Evolutionary conservation across 2,888 invertebrate genomes (phyloP).

Genomic region (Polymixis flavicincta): DNA sequence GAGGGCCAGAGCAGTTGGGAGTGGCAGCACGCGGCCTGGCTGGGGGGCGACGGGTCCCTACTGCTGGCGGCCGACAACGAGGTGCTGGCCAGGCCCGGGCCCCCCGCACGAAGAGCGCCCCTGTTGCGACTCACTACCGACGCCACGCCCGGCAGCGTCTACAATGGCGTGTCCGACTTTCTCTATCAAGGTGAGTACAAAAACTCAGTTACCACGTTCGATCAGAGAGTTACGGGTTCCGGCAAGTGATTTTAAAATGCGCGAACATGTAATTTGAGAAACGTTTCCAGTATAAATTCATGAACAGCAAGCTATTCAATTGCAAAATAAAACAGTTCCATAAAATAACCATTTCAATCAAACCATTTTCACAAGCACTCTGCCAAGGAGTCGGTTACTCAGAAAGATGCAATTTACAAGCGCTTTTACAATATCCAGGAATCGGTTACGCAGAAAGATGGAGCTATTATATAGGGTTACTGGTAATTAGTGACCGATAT

Average conservation of each 20-base stretch:
- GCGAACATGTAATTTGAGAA: neutral
- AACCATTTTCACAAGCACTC: neutral
- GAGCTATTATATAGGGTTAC: too few relatives aligned
- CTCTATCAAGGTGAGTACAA: conserved; percentile 96
- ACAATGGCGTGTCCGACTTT: conserved; percentile 99
- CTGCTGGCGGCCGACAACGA: conserved; percentile 96
- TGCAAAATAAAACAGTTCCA: neutral
- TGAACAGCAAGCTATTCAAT: neutral
- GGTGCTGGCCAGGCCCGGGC: conserved; percentile 95
- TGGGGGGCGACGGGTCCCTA: conserved; percentile 94
- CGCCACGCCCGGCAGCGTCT: conserved; percentile 94
- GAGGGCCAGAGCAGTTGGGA: conserved; percentile 93
- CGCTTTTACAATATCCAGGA: too few relatives aligned
- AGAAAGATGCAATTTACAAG: neutral
- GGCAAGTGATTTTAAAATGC: neutral
- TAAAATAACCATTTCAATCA: neutral
- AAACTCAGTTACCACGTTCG: neutral
- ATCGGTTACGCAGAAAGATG: neutral
- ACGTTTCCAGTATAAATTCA: too few relatives aligned
- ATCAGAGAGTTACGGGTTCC: neutral
- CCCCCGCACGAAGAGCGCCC: conserved; percentile 91
- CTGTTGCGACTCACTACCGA: conserved; percentile 94
- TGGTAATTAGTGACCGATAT: too few relatives aligned
- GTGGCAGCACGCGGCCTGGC: conserved; percentile 96
- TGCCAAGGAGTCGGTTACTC: too few relatives aligned